Evolutionary conservation across 2,113 vertebrate genomes (phyloP).

Genomic region (Salminus brasiliensis): DNA sequence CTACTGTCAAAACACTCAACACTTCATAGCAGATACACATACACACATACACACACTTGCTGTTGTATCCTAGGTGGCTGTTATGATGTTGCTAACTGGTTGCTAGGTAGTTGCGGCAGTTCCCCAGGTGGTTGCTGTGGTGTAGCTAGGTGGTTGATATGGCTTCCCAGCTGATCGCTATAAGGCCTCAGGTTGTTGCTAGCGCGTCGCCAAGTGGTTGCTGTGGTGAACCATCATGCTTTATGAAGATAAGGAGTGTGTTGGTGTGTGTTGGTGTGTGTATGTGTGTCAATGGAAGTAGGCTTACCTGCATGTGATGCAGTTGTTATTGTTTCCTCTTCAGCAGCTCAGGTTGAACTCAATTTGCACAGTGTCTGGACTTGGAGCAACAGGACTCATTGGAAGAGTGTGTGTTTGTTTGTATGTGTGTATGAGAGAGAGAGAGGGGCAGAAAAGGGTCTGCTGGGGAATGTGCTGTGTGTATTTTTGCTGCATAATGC

Average conservation of each 20-base stretch:
- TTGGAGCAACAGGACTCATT: not conserved
- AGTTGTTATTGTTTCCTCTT: not conserved
- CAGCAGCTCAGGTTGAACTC: not conserved
- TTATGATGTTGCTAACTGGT: no score
- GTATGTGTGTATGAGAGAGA: no score
- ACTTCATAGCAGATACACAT: not conserved
- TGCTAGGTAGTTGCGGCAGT: no score
- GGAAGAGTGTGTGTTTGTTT: no score
- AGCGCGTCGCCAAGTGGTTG: no score
- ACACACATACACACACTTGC: no score
- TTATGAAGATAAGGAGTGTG: not conserved
- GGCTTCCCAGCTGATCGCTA: no score
- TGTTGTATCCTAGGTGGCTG: no score
- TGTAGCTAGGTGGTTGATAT: no score
- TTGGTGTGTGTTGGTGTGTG: not conserved
- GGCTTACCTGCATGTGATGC: not conserved
- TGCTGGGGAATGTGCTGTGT: not conserved
- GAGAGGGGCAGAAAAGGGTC: not conserved
- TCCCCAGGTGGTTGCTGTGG: no score
- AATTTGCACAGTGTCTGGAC: not conserved
- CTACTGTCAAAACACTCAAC: constrained; percentile 31
- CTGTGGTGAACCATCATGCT: no score
- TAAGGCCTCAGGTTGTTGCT: no score
- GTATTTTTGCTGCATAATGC: not conserved
- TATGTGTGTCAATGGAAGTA: not conserved